These are phyloP conservation scores for Etheostoma nigrum DNA, from an alignment of 2,797 vertebrate genomes.

Conservation along the genomic window DNA sequence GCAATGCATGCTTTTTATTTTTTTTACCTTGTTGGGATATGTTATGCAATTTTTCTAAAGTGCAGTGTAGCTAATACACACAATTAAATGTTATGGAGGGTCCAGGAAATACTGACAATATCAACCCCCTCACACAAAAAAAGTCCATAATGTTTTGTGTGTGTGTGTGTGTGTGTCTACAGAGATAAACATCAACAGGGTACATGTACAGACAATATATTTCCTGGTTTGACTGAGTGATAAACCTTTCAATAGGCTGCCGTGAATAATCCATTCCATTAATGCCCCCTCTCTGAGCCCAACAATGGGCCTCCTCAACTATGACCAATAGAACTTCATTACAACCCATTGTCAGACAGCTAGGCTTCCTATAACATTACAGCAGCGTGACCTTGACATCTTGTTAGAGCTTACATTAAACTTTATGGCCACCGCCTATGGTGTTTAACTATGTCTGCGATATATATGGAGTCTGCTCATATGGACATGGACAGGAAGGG, in stretches of 20 bases:
- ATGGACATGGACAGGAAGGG: conserved; percentile 52
- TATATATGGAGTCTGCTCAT: conserved; percentile 71
- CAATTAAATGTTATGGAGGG: conserved; percentile 29
- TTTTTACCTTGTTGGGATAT: neutral
- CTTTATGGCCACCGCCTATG: conserved; percentile 74
- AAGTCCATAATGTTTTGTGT: conserved; percentile 28
- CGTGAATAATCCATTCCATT: conserved; percentile 81
- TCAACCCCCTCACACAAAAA: conserved; percentile 5
- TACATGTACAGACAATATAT: conserved; percentile 63
- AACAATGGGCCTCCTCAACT: conserved; percentile 72
- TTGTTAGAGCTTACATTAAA: conserved; percentile 80
- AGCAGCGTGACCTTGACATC: conserved; percentile 80
- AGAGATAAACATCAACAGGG: conserved; percentile 45
- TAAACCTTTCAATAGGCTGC: conserved; percentile 78
- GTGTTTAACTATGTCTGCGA: conserved; percentile 74
- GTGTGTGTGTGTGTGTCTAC: conserved; percentile 6
- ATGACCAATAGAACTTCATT: conserved; percentile 78
- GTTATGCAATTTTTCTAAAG: conserved; percentile 31
- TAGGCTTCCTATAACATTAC: conserved; percentile 69
- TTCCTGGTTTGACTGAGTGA: conserved; percentile 72
- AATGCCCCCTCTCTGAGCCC: conserved; percentile 63
- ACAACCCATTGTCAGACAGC: conserved; percentile 68
- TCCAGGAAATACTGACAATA: conserved; percentile 42
- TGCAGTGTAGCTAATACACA: conserved; percentile 12
- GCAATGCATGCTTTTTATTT: neutral